phyloP scores from a whole-genome alignment of 2,888 invertebrate species.

The Zootermopsis nevadensis region DNA sequence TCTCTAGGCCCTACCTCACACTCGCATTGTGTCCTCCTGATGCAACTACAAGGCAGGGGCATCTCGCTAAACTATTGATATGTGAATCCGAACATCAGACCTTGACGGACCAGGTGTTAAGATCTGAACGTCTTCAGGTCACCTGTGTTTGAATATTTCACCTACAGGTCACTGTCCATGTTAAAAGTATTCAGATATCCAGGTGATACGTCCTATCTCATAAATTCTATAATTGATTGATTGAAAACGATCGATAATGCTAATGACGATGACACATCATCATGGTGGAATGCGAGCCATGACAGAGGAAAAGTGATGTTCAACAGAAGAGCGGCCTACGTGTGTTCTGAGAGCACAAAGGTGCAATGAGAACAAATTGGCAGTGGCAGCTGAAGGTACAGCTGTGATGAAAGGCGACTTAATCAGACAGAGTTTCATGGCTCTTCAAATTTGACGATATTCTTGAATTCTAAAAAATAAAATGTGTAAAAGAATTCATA shows the following conservation, averaged over 20 bases:
- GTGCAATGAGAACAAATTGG: too few species aligned
- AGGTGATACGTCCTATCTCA: slow-evolving; percentile 32
- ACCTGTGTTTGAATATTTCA: slow-evolving; percentile 6
- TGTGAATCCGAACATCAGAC: too few species aligned
- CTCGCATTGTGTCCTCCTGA: too few species aligned
- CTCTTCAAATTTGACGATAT: too few species aligned
- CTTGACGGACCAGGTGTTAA: slow-evolving; percentile 9
- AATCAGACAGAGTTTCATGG: too few species aligned
- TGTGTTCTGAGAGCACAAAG: not conserved
- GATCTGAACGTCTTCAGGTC: not conserved
- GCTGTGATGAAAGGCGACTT: too few species aligned
- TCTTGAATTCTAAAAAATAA: too few species aligned
- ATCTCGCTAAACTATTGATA: too few species aligned
- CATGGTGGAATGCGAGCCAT: slow-evolving; percentile 33
- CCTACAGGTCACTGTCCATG: slow-evolving; percentile 7
- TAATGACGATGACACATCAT: slow-evolving; percentile 52
- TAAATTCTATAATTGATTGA: slow-evolving; percentile 48
- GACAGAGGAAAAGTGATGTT: slow-evolving; percentile 20
- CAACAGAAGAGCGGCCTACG: not conserved
- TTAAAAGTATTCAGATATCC: slow-evolving; percentile 29
- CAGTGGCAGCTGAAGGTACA: too few species aligned
- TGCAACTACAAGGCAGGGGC: too few species aligned
- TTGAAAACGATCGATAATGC: slow-evolving; percentile 51
- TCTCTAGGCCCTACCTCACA: too few species aligned
- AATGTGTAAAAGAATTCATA: too few species aligned